Base-by-base conservation (phyloP, 2,888 invertebrate genomes). In the Trichogramma evanescens region DNA sequence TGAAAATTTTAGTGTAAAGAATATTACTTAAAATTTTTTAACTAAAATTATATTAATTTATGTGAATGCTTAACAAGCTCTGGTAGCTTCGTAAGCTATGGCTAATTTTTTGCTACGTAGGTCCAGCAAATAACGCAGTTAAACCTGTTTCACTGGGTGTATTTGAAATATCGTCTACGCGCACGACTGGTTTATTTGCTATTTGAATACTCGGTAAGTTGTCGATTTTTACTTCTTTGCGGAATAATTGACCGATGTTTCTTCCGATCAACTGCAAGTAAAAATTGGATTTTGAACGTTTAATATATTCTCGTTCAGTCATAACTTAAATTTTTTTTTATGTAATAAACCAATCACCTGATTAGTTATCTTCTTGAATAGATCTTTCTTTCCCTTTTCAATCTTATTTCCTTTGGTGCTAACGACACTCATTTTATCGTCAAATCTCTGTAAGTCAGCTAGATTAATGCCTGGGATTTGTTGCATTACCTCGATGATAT, bases 351-450 rank as follows among this genome's bases (percentile, higher is more conserved):
- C 43, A 38, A 38, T 78, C 77, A 89, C 89, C 79, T 87, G 86
- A 63, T 87, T 85, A 6, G 93, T 92, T 68, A 92, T 86, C 79
- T 93, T 93, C 80, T 89, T 93, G 79, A 95, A 95, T 54, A 91
- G 81, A 74, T 95, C 95, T 68, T 93, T 91, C 76, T 93, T 94
- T 69, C 89, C 89, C 75, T 93, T 93, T 74, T 95, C 94, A 50
- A 90, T 86, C 78, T 91, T 89, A 73, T 88, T 85, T 56, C 89
- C 89, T 70, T 87, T 88, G 67, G 84, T 81, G 10, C 85, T 83
- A 56, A 81, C 81, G 41, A 83, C 80, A 1, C 84, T 80, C 74
- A 93, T 86, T 74, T 91, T 89, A 72, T 94, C 93, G 77, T 95
- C 94, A 61, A 94, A 85, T 65, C 90, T 87, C 74, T 91, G 89